Conservation (phyloP, 2,888 invertebrate species). For the Eilema griseolum region DNA sequence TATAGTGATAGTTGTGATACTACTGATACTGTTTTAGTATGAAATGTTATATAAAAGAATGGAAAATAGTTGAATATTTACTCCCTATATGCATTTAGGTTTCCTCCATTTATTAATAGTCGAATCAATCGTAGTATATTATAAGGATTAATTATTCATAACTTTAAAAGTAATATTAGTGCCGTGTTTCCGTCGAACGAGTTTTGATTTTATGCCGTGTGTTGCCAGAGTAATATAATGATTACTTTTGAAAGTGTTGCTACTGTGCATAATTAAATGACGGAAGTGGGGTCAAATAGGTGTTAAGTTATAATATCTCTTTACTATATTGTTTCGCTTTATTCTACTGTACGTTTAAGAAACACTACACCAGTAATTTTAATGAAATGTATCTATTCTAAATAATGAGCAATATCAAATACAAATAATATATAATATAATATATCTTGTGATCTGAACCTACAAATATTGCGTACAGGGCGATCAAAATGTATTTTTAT, state of each 20-base stretch:
- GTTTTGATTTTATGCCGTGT: conserved; percentile 58
- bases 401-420: conserved; percentile 68
- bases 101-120: conserved; percentile 62
- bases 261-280: conserved; percentile 49
- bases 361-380: conserved; percentile 49
- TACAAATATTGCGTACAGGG: conserved; percentile 68
- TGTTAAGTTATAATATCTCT: conserved; percentile 64
- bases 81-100: conserved; percentile 78
- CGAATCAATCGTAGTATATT: conserved; percentile 65
- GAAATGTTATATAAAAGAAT: conserved; percentile 67
- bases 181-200: conserved; percentile 66
- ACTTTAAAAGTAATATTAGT: conserved; percentile 64
- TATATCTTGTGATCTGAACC: conserved; percentile 69
- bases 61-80: conserved; percentile 68
- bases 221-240: conserved; percentile 62
- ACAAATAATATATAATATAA: conserved; percentile 51
- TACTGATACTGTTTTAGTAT: conserved; percentile 64
- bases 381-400: conserved; percentile 51
- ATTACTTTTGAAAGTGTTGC: conserved; percentile 45
- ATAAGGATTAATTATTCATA: conserved; percentile 59
- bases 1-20: conserved; percentile 77
- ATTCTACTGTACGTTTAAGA: conserved; percentile 54
- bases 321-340: conserved; percentile 64
- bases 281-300: conserved; percentile 62
- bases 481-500: conserved; percentile 70